Percentiles rank a stretch among this genome's conserved stretches.
Conservation (phyloP, 2,888 invertebrate species). For the Eumacrocentrus americanus region DNA sequence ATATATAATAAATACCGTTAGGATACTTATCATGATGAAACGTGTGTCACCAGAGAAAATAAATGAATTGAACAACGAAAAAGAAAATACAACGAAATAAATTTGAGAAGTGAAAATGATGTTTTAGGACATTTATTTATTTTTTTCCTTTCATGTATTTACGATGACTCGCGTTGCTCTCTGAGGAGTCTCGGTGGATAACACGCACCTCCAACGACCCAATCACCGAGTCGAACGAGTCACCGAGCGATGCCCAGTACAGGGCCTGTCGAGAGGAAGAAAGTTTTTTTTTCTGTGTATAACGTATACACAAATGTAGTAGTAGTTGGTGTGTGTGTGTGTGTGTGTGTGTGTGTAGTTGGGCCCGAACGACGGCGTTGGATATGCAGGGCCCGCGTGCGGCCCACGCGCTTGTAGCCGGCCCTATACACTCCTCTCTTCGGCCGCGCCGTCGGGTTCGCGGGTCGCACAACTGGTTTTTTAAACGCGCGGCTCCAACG, state of each 20-base stretch:
- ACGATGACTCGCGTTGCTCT: constrained; percentile 1
- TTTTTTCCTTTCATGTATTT: neutral
- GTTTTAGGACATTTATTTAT: neutral
- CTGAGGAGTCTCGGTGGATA: neutral
- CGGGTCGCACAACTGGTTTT: constrained; percentile 61
- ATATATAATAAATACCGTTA: neutral
- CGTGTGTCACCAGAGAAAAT: too few species aligned
- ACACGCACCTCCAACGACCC: constrained; percentile 31
- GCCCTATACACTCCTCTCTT: constrained; percentile 34
- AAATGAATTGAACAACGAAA: too few species aligned
- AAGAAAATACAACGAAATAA: too few species aligned
- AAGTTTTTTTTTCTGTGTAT: constrained; percentile 26
- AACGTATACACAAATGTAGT: constrained; percentile 14
- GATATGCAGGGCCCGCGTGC: constrained; percentile 48
- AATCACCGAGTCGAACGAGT: constrained; percentile 28
- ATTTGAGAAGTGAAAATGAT: neutral
- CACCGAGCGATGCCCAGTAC: constrained; percentile 9
- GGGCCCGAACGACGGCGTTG: too few species aligned
- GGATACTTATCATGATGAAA: too few species aligned
- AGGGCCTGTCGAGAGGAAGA: constrained; percentile 17
- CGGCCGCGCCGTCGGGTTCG: constrained; percentile 45
- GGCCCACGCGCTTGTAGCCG: constrained; percentile 57
- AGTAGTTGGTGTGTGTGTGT: neutral
- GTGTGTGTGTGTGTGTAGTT: constrained; percentile 14
- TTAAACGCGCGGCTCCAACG: constrained; percentile 49